phyloP scores from a whole-genome alignment of 2,888 invertebrate genomes.

The Xestobium rufovillosum region DNA sequence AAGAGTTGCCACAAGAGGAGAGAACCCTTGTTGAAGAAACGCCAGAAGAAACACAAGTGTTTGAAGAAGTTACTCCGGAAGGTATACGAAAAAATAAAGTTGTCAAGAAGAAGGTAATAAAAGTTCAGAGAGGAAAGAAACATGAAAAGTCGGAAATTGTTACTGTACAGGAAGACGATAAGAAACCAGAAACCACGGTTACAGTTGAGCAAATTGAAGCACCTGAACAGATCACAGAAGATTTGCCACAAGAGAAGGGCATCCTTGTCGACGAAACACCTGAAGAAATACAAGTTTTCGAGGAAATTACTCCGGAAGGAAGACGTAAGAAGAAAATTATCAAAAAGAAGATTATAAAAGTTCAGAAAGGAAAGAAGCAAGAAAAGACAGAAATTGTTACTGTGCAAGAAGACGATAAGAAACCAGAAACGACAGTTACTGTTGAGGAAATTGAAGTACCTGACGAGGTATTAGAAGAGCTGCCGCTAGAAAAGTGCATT shows the following conservation, averaged over 20 bases:
- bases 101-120: constrained; percentile 38
- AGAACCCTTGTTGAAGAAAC: constrained; percentile 29
- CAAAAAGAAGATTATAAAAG: constrained; percentile 33
- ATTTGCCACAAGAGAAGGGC: constrained; percentile 10
- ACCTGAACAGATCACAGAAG: constrained; percentile 12
- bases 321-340: constrained; percentile 30
- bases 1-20: constrained; percentile 26
- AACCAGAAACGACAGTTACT: constrained; percentile 29
- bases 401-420: constrained; percentile 30
- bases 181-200: constrained; percentile 34
- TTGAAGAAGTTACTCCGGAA: constrained; percentile 23
- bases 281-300: constrained; percentile 32
- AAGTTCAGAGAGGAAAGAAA: constrained; percentile 34
- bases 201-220: constrained; percentile 25
- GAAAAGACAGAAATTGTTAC: constrained; percentile 32
- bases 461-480: constrained; percentile 19
- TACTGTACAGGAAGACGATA: constrained; percentile 34
- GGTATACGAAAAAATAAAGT: constrained; percentile 31
- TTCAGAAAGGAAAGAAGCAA: constrained; percentile 36
- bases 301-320: constrained; percentile 33
- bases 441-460: constrained; percentile 31
- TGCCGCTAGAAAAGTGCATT: constrained; percentile 18
- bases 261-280: constrained; percentile 30
- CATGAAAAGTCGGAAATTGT: constrained; percentile 41
- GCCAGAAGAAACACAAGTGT: constrained; percentile 32